phyloP scores from a whole-genome alignment of 1,140 invertebrate genomes.

The Ceratina australensis region DNA sequence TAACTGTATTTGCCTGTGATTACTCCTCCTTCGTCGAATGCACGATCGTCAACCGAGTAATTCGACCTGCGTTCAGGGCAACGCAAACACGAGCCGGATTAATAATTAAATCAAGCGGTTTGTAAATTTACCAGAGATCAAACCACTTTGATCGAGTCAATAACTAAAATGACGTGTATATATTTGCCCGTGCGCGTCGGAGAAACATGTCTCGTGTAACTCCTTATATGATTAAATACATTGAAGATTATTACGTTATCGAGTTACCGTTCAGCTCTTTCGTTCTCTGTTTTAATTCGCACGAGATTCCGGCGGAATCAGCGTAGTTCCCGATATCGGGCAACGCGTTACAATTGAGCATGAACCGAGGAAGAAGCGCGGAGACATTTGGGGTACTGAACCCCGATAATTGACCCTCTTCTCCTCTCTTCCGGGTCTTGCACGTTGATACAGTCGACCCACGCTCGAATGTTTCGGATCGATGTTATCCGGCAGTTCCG shows the following conservation, averaged over 20 bases:
- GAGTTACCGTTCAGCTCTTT: not conserved
- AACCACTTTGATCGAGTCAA: not conserved
- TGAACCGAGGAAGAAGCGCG: constrained; percentile 34
- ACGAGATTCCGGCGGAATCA: not conserved
- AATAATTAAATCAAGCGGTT: constrained; percentile 39
- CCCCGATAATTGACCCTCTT: constrained; percentile 66
- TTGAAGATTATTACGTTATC: no score
- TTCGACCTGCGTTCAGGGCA: not conserved
- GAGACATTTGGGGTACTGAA: constrained; percentile 52
- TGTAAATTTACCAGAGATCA: constrained; percentile 42
- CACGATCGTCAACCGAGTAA: constrained; percentile 16
- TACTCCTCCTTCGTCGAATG: constrained; percentile 40
- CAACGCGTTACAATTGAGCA: constrained; percentile 6
- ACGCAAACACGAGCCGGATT: constrained; percentile 19
- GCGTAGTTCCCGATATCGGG: not conserved
- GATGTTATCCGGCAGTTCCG: constrained; percentile 67
- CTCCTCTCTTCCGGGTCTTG: constrained; percentile 55
- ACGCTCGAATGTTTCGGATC: constrained; percentile 61
- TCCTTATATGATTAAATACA: not conserved
- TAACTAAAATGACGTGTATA: constrained; percentile 12
- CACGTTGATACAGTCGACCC: constrained; percentile 59
- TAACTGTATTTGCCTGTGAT: constrained; percentile 64
- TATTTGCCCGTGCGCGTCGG: not conserved
- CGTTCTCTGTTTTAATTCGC: not conserved
- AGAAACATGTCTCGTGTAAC: not conserved